Percentiles rank a stretch among this genome's conserved stretches.
Evolutionary conservation across 2,888 invertebrate species (phyloP).

Genomic region (Ormyrus labotus): DNA sequence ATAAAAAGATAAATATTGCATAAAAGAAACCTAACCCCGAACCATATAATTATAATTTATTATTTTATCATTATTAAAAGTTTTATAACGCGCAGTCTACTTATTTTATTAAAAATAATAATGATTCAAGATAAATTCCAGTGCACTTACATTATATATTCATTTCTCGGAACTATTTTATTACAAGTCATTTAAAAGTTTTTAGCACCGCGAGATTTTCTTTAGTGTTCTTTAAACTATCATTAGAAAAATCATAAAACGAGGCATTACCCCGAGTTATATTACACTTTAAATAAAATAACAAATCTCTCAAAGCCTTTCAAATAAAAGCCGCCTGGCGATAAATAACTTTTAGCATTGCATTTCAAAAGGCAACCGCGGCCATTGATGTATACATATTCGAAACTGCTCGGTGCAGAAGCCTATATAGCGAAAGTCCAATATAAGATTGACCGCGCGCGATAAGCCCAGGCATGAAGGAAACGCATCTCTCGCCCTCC

Average conservation of each 20-base stretch:
- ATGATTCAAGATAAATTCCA: not conserved
- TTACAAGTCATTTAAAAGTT: not conserved
- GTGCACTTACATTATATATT: not conserved
- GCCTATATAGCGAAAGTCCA: not conserved
- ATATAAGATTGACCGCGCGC: not conserved
- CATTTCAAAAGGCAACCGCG: not conserved
- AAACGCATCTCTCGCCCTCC: not conserved
- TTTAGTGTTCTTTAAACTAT: not conserved
- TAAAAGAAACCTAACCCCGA: too few relatives aligned
- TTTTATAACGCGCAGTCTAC: not conserved
- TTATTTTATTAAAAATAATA: slow-evolving; percentile 1
- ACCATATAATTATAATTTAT: not conserved
- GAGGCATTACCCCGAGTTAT: not conserved
- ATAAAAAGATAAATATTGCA: too few relatives aligned
- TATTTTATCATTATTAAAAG: not conserved
- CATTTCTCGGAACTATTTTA: not conserved
- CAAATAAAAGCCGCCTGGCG: not conserved
- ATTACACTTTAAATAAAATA: too few relatives aligned
- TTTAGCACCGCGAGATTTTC: not conserved
- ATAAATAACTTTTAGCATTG: not conserved
- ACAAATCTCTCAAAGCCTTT: too few relatives aligned
- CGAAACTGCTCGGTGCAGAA: not conserved
- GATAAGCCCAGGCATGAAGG: slow-evolving; percentile 21
- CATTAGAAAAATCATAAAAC: slow-evolving; percentile 9
- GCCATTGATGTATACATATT: too few relatives aligned